phyloP scores from a whole-genome alignment of 2,888 invertebrate species.

The Ommatoiulus sabulosus region DNA sequence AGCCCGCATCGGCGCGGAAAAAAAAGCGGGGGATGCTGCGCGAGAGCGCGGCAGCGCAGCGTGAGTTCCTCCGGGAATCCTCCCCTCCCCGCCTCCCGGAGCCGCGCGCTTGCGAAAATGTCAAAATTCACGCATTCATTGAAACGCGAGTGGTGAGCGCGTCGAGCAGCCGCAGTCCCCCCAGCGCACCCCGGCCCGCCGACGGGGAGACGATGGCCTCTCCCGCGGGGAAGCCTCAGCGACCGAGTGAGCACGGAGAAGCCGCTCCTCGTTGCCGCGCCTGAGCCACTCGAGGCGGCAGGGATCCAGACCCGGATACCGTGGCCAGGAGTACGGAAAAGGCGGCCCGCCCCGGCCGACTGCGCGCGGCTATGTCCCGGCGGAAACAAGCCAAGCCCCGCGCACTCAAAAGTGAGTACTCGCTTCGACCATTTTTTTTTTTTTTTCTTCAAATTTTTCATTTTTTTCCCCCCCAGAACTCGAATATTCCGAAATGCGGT shows the following conservation, averaged over 20 bases:
- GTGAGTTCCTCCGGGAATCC: neutral
- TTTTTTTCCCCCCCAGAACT: no score
- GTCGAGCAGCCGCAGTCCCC: neutral
- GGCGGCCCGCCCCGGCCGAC: neutral
- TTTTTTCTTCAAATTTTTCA: no score
- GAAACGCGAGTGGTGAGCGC: neutral
- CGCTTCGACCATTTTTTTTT: no score
- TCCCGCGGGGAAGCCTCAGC: neutral
- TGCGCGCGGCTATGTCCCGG: conserved; percentile 72
- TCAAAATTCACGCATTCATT: neutral
- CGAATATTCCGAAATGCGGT: no score
- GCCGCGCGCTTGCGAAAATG: neutral
- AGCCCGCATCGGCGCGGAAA: neutral
- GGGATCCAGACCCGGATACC: neutral
- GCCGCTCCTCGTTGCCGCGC: neutral
- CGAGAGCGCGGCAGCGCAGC: neutral
- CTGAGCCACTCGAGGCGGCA: neutral
- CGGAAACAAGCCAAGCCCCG: conserved; percentile 80
- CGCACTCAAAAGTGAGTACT: conserved; percentile 76
- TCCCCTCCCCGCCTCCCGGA: neutral
- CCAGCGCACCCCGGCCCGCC: neutral
- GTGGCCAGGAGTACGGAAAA: neutral
- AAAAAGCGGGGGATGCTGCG: neutral
- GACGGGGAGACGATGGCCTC: neutral
- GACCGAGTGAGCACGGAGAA: neutral